Percentiles rank a stretch among this genome's conserved stretches.
These are phyloP conservation scores for Rhagologus leucostigma DNA, from an alignment of 2,113 vertebrate species.

Conservation along the genomic window DNA sequence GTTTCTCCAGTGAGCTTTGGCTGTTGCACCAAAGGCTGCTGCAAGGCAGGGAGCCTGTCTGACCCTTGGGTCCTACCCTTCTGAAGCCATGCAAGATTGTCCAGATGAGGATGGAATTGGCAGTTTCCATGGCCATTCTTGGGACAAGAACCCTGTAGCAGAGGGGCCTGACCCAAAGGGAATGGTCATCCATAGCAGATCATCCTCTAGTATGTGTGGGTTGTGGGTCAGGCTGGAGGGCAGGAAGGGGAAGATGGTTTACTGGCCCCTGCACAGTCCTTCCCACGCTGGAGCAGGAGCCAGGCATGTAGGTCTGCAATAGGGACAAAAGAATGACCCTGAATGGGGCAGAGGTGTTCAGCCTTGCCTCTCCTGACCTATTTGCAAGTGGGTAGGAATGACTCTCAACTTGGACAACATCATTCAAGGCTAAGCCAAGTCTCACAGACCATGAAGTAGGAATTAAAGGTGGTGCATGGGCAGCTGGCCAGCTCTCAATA, in stretches of 20 bases:
- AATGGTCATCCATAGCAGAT: neutral
- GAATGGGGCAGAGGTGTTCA: neutral
- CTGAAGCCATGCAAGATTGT: neutral
- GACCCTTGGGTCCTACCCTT: neutral
- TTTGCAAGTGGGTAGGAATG: neutral
- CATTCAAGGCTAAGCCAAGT: neutral
- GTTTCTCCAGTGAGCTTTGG: neutral
- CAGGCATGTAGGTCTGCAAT: fast-evolving
- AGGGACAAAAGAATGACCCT: neutral
- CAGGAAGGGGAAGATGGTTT: neutral
- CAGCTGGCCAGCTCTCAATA: neutral
- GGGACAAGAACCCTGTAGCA: neutral
- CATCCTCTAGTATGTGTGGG: neutral
- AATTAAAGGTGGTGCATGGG: neutral
- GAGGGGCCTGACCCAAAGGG: neutral
- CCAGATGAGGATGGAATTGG: neutral
- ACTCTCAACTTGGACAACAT: neutral
- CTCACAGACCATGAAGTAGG: neutral
- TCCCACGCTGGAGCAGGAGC: neutral
- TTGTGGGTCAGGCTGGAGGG: neutral
- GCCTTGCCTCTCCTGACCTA: neutral
- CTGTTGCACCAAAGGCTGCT: neutral
- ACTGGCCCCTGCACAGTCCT: neutral
- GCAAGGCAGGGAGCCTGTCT: neutral
- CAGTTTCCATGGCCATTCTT: neutral